Conservation (phyloP, 2,797 vertebrate genomes). For the Parauchenoglanis punctatus region DNA sequence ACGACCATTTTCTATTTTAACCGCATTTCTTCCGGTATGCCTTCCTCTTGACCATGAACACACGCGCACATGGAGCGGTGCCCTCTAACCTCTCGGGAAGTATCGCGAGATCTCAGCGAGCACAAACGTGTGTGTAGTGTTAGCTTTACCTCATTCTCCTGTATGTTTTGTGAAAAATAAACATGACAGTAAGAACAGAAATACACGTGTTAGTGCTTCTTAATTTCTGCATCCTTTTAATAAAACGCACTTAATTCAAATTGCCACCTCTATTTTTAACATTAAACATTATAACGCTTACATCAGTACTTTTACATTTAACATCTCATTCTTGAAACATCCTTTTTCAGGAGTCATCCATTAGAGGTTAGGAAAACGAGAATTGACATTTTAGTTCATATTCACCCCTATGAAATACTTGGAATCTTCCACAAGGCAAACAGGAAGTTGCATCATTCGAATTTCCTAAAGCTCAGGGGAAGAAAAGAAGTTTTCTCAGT, state of each 20-base stretch:
- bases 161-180: not conserved
- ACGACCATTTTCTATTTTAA: not conserved
- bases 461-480: not conserved
- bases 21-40: too few relatives aligned
- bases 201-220: not conserved
- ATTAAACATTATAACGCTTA: not conserved
- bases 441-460: too few relatives aligned
- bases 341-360: not conserved
- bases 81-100: constrained; percentile 47
- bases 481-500: not conserved
- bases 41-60: not conserved
- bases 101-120: not conserved
- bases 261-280: not conserved
- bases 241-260: not conserved
- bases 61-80: constrained; percentile 48
- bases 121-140: too few relatives aligned
- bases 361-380: not conserved
- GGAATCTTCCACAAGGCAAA: too few relatives aligned
- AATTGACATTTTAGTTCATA: not conserved
- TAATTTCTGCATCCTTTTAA: not conserved
- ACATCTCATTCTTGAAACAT: not conserved
- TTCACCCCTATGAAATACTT: not conserved
- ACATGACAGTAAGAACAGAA: not conserved
- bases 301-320: not conserved
- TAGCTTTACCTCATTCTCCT: not conserved